Conservation (phyloP, 2,888 invertebrate species). For the Heliconius ismenius region DNA sequence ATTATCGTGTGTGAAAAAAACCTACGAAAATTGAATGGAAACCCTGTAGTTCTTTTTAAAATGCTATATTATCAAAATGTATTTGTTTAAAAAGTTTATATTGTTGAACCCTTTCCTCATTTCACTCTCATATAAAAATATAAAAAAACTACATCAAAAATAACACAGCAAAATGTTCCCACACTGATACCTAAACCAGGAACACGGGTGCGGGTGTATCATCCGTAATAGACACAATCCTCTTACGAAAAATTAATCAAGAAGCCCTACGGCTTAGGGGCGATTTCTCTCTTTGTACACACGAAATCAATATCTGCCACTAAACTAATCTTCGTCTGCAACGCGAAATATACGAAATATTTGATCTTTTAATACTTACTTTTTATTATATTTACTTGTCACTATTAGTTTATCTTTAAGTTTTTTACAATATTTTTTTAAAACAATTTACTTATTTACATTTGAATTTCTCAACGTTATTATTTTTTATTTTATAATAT, state of each 20-base stretch:
- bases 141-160: neutral
- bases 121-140: neutral
- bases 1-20: no score
- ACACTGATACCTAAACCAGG: conserved; percentile 36
- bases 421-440: neutral
- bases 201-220: conserved; percentile 42
- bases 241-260: conserved; percentile 78
- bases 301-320: conserved; percentile 43
- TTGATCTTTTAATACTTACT: conserved; percentile 19
- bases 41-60: neutral
- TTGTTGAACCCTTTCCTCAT: neutral
- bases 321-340: conserved; percentile 28
- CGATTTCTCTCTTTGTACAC: conserved; percentile 44
- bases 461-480: no score
- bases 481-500: no score
- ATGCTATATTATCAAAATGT: neutral
- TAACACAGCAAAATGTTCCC: conserved; percentile 27
- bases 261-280: conserved; percentile 53
- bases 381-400: neutral
- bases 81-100: neutral
- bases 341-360: conserved; percentile 18
- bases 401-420: no score
- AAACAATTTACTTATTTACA: no score
- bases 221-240: conserved; percentile 60
- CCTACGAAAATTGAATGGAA: no score